Evolutionary conservation across 2,113 vertebrate genomes (phyloP), one percentile per base, ranked within the genome.

Genomic region (Salvelinus alpinus): DNA sequence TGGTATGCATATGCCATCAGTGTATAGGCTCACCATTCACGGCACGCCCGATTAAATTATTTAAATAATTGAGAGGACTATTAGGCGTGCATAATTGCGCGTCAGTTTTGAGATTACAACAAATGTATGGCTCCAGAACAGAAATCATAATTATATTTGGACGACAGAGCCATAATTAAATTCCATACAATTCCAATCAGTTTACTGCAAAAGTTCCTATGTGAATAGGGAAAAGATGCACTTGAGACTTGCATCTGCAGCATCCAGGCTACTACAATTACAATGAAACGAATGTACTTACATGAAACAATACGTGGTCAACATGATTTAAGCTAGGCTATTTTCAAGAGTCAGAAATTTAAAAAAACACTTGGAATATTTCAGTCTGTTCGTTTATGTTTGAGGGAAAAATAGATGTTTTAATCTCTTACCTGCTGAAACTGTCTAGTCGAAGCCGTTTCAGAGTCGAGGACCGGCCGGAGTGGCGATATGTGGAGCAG

Each of bases 351-450:
- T n/a, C 59, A 16, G 51, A 62, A 24, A 62, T 16, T 5, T 0
- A 22, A 24, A 8, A 62, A 22, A 22, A 11, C 59, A 62, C 9
- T 22, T 24, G 2, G n/a, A n/a, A 57, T 57, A 62, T 62, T 62
- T 62, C 59, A 62, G 59, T 22, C n/a, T 62, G 7, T 22, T 22
- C 18, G n/a, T 22, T 62, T 22, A 8, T 22, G 7, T 62, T 62
- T 62, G 18, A 62, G 18, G n/a, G 7, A n/a, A 62, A 29, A 65
- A 62, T n/a, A 44, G 8, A 67, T 60, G 27, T 67, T 44, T 27
- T 31, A 27, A 7, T 68, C 20, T 73, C 87, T 89, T 87, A 93
- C 92, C 92, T 88, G 86, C 44, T 80, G 44, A 85, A 88, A 76
- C 2, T 38, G 76, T 87, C 82, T 78, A 44, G 81, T 84, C n/a